phyloP scores from a whole-genome alignment of 1,140 invertebrate genomes.

The Bradysia coprophila region DNA sequence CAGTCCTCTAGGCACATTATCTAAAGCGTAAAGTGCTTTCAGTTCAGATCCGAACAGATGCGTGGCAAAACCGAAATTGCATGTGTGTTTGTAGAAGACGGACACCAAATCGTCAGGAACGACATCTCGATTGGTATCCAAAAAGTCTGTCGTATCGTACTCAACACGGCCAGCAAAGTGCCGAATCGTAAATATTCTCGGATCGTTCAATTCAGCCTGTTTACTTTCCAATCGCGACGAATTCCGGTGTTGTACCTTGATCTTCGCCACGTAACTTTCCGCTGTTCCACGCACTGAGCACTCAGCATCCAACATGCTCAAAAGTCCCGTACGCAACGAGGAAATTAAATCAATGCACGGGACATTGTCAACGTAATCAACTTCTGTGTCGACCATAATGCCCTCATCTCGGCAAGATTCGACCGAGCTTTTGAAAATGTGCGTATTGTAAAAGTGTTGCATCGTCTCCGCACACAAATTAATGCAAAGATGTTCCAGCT shows the following conservation, averaged over 20 bases:
- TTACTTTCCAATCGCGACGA: conserved; percentile 36
- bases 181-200: conserved; percentile 73
- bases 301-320: conserved; percentile 87
- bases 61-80: conserved; percentile 88
- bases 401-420: conserved; percentile 88
- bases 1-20: conserved; percentile 62
- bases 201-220: conserved; percentile 43
- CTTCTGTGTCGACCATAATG: conserved; percentile 75
- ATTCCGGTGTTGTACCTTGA: conserved; percentile 66
- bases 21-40: conserved; percentile 65
- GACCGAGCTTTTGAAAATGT: conserved; percentile 87
- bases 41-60: conserved; percentile 85
- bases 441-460: conserved; percentile 95
- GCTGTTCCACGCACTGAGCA: conserved; percentile 71
- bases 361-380: conserved; percentile 90
- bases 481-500: conserved; percentile 84
- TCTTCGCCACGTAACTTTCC: conserved; percentile 74
- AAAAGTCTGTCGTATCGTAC: conserved; percentile 77
- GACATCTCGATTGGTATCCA: conserved; percentile 82
- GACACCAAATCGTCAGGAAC: conserved; percentile 81
- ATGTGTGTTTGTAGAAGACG: conserved; percentile 82
- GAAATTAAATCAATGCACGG: conserved; percentile 91
- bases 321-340: conserved; percentile 71
- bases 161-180: conserved; percentile 80
- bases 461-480: conserved; percentile 92